Conservation (phyloP, 1,140 invertebrate genomes). For the Bombus confusus region DNA sequence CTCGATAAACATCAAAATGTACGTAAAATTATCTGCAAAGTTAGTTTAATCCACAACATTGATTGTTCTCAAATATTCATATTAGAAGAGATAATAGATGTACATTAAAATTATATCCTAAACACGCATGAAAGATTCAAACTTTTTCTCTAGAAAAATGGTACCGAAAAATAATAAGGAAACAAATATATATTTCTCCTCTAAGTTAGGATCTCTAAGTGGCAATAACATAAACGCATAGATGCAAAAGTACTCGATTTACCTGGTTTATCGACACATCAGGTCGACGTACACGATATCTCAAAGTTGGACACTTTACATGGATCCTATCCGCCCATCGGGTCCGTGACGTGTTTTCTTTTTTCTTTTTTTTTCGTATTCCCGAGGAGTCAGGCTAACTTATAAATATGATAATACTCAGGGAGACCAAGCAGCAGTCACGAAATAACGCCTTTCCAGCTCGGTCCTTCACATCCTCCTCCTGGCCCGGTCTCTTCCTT, state of each 20-base stretch:
- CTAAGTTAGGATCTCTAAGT: no score
- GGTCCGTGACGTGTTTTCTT: constrained; percentile 48
- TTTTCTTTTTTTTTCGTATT: background rate
- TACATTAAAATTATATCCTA: no score
- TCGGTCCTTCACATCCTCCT: constrained; percentile 39
- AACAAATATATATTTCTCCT: background rate
- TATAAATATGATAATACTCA: constrained; percentile 79
- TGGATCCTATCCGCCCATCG: constrained; percentile 19
- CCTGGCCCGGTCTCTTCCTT: constrained; percentile 37
- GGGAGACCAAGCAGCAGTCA: constrained; percentile 69
- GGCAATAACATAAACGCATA: background rate
- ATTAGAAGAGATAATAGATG: background rate
- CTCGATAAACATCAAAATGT: background rate
- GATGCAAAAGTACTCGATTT: background rate
- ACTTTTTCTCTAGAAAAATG: no score
- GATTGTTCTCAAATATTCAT: background rate
- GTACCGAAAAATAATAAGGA: background rate
- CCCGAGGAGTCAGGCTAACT: constrained; percentile 69
- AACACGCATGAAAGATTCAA: no score
- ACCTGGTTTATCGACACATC: constrained; percentile 15
- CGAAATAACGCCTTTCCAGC: constrained; percentile 76
- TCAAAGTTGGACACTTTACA: constrained; percentile 37
- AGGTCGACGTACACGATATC: constrained; percentile 20
- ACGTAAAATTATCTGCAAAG: background rate
- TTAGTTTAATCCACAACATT: background rate